These are phyloP conservation scores for Echinometra lucunter DNA, from an alignment of 53 echinoderm and acorn worm species.

Conservation along the genomic window DNA sequence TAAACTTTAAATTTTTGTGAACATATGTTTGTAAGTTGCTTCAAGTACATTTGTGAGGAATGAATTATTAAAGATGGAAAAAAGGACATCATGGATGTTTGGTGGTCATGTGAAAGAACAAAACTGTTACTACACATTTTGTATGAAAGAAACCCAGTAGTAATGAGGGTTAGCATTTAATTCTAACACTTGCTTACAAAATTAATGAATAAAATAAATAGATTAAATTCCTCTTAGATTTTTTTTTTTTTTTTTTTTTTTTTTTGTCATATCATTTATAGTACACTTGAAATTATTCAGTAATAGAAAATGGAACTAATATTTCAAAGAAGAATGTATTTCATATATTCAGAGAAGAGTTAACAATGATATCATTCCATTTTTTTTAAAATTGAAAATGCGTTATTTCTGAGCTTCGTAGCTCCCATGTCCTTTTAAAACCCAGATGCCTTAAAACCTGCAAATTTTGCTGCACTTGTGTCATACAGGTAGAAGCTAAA, in stretches of 20 bases:
- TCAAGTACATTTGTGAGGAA: conserved; percentile 30
- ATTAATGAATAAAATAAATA: too few species aligned
- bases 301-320: neutral
- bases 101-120: neutral
- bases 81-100: neutral
- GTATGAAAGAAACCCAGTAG: neutral
- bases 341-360: too few species aligned
- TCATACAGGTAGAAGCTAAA: neutral
- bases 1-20: neutral
- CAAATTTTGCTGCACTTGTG: conserved; percentile 34
- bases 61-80: neutral
- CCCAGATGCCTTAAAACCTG: conserved; percentile 37
- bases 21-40: conserved; percentile 9
- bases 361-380: conserved; percentile 36
- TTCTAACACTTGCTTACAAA: neutral
- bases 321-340: neutral
- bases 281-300: neutral
- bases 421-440: conserved; percentile 29
- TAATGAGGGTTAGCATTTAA: neutral
- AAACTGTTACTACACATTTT: neutral
- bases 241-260: too few species aligned
- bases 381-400: neutral
- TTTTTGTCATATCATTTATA: neutral
- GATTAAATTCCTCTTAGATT: too few species aligned
- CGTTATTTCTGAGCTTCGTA: neutral